These are phyloP conservation scores for Ceramica pisi DNA, from an alignment of 2,888 invertebrate genomes.

Conservation along the genomic window DNA sequence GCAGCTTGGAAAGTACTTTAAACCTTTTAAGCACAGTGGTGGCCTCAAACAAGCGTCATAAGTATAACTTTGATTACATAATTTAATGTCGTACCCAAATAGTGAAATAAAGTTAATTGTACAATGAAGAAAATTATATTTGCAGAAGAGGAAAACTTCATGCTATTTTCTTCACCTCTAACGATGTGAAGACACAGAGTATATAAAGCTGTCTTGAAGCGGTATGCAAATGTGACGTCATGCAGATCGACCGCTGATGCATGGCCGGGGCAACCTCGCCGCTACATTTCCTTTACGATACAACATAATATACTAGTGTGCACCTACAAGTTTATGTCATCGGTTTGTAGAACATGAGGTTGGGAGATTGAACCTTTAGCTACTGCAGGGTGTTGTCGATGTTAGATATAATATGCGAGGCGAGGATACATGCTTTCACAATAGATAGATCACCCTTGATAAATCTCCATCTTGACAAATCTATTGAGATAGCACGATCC, in stretches of 20 bases:
- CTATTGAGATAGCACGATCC: background rate
- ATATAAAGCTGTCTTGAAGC: conserved; percentile 22
- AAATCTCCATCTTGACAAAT: background rate
- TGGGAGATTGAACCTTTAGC: conserved; percentile 5
- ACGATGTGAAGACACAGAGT: background rate
- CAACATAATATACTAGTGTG: background rate
- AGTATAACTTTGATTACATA: background rate
- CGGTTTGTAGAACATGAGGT: conserved; percentile 1
- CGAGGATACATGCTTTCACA: too few species aligned
- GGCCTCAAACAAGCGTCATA: background rate
- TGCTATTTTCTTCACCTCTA: background rate
- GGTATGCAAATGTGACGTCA: conserved; percentile 51
- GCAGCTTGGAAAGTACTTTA: background rate
- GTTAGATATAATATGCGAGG: conserved; percentile 5
- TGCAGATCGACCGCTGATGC: conserved; percentile 38
- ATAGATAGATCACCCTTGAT: conserved; percentile 3
- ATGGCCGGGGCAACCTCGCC: conserved; percentile 17
- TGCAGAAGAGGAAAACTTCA: background rate
- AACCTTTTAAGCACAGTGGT: background rate
- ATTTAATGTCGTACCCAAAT: background rate
- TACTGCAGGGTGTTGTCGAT: background rate
- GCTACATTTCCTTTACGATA: conserved; percentile 25
- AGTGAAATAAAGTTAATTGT: background rate
- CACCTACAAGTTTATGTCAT: background rate
- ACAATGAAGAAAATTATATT: background rate